Base-by-base conservation (phyloP, 2,797 vertebrate species). In the Sebastes trivittatus region DNA sequence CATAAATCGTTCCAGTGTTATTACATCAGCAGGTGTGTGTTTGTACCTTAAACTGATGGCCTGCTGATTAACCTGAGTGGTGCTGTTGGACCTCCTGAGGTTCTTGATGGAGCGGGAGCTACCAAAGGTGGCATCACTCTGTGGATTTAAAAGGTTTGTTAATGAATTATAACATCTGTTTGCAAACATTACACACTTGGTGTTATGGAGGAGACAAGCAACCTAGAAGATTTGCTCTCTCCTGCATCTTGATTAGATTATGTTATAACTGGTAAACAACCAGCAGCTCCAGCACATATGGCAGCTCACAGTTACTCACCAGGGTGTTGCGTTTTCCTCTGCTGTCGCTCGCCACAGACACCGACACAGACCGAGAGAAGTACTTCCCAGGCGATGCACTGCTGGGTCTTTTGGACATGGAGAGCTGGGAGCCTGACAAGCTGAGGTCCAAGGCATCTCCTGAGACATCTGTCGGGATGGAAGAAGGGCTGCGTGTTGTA, bases 11-110 rank as follows among this genome's bases (percentile, higher is more conserved):
- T 27, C 3, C n/a, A 68, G 46, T 49, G 29, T 25, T 42, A 11
- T 23, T 23, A 62, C 42, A 59, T 10, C 25, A 64, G 23, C 9
- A 52, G 25, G 30, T 42, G n/a, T 74, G 75, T 64, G 49, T 77
- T 34, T 72, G 60, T 75, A 98, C 97, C 97, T 97, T 88, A 58
- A 65, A 0, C 86, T 36, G 59, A 90, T n/a, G 78, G 88, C 92
- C 64, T 91, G 94, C 94, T 96, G 97, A 92, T 94, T 96, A 49
- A 98, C 97, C 80, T 98, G 98, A 0, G 97, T 98, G 86, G 97
- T 96, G 88, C 98, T 99, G 94, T 94, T 98, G 72, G 97, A 98
- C 22, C 98, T 92, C 27, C 97, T 91, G 5, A 99, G 95, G 93
- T 98, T 99, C 95, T 98, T 99, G 93, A 97, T 96, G 10, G 97